A percentile compares a stretch with the other conserved stretches of the same genome.
These are phyloP conservation scores for Cataglyphis rosenhaueri DNA, from an alignment of 2,888 invertebrate genomes.

Conservation along the genomic window DNA sequence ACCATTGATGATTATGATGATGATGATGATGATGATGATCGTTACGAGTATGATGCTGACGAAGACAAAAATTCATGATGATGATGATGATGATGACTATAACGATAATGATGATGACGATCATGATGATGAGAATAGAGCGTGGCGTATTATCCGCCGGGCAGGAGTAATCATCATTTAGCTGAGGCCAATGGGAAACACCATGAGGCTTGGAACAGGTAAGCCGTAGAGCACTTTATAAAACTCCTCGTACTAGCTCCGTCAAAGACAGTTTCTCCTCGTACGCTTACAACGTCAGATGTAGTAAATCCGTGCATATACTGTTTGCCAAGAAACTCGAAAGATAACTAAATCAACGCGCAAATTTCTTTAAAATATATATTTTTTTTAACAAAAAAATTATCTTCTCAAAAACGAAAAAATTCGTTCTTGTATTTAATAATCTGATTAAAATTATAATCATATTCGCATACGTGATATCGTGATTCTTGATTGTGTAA, in stretches of 20 bases:
- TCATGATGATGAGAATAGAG: constrained; percentile 76
- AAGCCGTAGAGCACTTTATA: constrained; percentile 63
- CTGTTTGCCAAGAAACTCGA: neutral
- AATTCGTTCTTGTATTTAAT: neutral
- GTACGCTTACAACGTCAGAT: constrained; percentile 54
- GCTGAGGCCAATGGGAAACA: constrained; percentile 81
- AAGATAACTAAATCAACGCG: constrained; percentile 2
- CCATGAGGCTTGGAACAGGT: constrained; percentile 74
- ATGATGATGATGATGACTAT: constrained; percentile 75
- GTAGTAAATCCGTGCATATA: constrained; percentile 17
- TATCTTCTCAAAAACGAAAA: neutral
- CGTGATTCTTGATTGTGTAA: neutral
- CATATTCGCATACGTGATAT: neutral
- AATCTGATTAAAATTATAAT: neutral
- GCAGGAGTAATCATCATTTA: constrained; percentile 83
- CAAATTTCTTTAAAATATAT: neutral
- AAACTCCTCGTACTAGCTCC: constrained; percentile 64
- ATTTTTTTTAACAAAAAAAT: neutral
- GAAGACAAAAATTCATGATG: constrained; percentile 74
- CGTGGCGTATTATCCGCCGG: constrained; percentile 71
- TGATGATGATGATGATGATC: constrained; percentile 59
- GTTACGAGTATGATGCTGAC: constrained; percentile 75
- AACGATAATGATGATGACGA: constrained; percentile 76
- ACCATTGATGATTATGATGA: constrained; percentile 47
- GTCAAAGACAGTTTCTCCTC: constrained; percentile 67